Evolutionary conservation across 2,797 vertebrate genomes (phyloP).

Genomic region (Champsocephalus gunnari): DNA sequence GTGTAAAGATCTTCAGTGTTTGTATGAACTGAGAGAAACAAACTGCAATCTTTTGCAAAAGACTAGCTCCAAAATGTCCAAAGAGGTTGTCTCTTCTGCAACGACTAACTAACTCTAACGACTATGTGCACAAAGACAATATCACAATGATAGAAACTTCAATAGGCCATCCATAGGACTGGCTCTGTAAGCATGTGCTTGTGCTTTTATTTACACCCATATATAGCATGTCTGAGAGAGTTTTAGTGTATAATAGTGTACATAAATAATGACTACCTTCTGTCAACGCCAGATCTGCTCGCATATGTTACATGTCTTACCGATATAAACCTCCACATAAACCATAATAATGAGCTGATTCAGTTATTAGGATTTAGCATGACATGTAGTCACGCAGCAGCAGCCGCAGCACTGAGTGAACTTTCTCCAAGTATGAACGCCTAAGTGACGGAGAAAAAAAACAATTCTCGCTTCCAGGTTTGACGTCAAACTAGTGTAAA

Average conservation of each 20-base stretch:
- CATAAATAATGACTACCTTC: not conserved
- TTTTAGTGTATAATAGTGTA: not conserved
- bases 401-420: not conserved
- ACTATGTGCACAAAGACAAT: not conserved
- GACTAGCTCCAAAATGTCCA: not conserved
- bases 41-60: constrained; percentile 11
- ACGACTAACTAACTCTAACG: not conserved
- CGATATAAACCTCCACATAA: not conserved
- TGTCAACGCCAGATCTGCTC: not conserved
- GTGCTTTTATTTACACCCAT: not conserved
- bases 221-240: not conserved
- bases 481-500: not conserved
- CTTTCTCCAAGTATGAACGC: not conserved
- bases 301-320: not conserved
- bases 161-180: not conserved
- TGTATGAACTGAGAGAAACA: constrained; percentile 7
- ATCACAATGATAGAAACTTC: not conserved
- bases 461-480: not conserved
- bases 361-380: not conserved
- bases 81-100: not conserved
- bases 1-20: constrained; percentile 28
- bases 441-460: not conserved
- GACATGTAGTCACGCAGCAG: not conserved
- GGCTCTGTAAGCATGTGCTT: not conserved
- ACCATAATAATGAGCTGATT: not conserved